Conservation (phyloP, 2,113 vertebrate species). For the Dascyllus trimaculatus region DNA sequence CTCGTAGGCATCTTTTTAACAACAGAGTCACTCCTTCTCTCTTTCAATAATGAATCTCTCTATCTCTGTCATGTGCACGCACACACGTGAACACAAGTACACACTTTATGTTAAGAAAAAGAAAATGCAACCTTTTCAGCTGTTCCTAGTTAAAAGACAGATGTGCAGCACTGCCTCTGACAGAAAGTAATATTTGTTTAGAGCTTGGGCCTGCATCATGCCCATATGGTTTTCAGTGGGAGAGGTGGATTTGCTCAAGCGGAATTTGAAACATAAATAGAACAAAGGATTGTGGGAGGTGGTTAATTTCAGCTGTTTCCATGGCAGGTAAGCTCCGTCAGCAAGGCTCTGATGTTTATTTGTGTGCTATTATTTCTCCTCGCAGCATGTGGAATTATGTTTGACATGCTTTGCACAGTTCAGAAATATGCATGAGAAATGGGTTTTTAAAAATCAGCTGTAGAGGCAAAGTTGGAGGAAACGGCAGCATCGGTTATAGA, state of each 20-base stretch:
- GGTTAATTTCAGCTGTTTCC: constrained; percentile 62
- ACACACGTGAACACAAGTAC: neutral
- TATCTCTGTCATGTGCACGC: constrained; percentile 24
- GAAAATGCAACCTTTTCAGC: constrained; percentile 48
- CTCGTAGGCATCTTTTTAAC: constrained; percentile 52
- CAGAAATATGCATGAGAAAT: constrained; percentile 25
- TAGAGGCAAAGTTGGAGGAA: constrained; percentile 20
- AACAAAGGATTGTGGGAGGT: constrained; percentile 66
- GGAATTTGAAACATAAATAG: constrained; percentile 62
- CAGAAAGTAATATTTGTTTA: constrained; percentile 59
- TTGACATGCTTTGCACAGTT: constrained; percentile 47
- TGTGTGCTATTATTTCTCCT: constrained; percentile 41
- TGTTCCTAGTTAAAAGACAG: constrained; percentile 64
- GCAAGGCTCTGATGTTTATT: constrained; percentile 51
- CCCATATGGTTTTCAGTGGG: constrained; percentile 56
- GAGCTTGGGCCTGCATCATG: constrained; percentile 41
- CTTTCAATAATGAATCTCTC: constrained; percentile 39
- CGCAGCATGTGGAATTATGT: constrained; percentile 43
- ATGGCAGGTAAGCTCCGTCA: constrained; percentile 56
- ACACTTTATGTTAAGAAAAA: constrained; percentile 22
- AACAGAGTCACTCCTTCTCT: constrained; percentile 43
- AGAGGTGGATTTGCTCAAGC: constrained; percentile 47
- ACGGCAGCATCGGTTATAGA: neutral
- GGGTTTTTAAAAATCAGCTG: constrained; percentile 1
- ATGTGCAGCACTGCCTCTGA: constrained; percentile 54